Evolutionary conservation across 2,888 invertebrate genomes (phyloP).

Genomic region (Epinotia brunnichana): DNA sequence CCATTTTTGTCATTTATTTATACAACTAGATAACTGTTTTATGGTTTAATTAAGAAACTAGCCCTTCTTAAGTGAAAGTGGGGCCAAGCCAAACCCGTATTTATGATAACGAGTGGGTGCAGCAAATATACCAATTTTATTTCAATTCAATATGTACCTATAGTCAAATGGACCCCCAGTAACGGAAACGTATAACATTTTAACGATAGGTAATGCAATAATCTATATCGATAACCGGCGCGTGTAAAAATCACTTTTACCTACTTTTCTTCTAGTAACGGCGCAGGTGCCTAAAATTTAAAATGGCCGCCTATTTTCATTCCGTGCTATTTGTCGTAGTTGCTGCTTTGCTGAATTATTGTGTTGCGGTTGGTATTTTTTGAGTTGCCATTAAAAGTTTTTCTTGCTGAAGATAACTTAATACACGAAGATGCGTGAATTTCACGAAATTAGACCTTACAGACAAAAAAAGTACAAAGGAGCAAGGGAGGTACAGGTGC

Average conservation of each 20-base stretch:
- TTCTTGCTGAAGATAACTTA: no score
- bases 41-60: no score
- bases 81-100: no score
- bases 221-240: background rate
- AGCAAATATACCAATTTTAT: background rate
- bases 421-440: no score
- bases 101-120: background rate
- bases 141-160: background rate
- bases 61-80: no score
- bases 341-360: conserved; percentile 4
- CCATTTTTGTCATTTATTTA: no score
- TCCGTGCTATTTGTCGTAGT: conserved; percentile 8
- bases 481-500: no score
- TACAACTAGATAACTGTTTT: no score
- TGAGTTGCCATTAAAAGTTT: background rate
- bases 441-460: no score
- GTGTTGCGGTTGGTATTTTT: conserved; percentile 2
- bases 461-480: no score
- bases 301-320: conserved; percentile 9
- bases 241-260: background rate
- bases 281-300: background rate
- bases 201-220: conserved; percentile 10
- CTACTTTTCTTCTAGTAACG: background rate
- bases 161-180: background rate
- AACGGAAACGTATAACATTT: background rate